Evolutionary conservation across 2,888 invertebrate genomes (phyloP).

Genomic region (Lasioglossum oenotherae): DNA sequence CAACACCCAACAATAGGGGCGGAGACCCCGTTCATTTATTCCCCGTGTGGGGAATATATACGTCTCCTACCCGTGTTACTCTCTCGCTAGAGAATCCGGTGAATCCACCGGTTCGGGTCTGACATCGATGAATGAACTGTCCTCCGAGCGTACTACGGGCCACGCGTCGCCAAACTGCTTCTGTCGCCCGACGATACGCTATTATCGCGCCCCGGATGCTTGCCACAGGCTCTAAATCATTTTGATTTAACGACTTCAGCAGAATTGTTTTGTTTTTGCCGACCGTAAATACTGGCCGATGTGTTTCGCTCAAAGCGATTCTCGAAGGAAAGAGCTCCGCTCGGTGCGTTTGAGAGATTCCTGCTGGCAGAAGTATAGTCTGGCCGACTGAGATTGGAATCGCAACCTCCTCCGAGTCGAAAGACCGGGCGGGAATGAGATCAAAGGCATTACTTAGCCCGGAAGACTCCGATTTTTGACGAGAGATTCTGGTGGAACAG

Average conservation of each 20-base stretch:
- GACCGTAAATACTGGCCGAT: conserved; percentile 12
- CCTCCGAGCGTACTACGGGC: conserved; percentile 24
- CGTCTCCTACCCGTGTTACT: conserved; percentile 35
- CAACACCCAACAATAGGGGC: conserved; percentile 50
- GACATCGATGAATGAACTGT: conserved; percentile 62
- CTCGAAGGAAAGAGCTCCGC: neutral
- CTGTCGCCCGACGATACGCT: conserved; percentile 20
- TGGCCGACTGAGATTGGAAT: neutral
- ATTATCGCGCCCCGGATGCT: conserved; percentile 22
- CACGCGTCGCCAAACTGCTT: conserved; percentile 16
- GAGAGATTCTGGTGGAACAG: neutral
- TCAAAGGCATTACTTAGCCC: neutral
- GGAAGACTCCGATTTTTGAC: neutral
- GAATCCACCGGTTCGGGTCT: conserved; percentile 20
- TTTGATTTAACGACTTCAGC: conserved; percentile 28
- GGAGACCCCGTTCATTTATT: conserved; percentile 41
- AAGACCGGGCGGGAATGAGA: neutral
- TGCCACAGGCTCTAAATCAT: conserved; percentile 18
- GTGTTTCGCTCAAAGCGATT: conserved; percentile 12
- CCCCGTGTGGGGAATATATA: conserved; percentile 4
- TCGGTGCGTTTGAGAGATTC: neutral
- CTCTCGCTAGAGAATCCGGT: conserved; percentile 37
- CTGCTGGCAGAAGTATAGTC: neutral
- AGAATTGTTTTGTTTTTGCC: conserved; percentile 3
- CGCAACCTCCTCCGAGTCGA: conserved; percentile 2